phyloP scores from a whole-genome alignment of 2,113 vertebrate species.

The Australoheros scitulus region DNA sequence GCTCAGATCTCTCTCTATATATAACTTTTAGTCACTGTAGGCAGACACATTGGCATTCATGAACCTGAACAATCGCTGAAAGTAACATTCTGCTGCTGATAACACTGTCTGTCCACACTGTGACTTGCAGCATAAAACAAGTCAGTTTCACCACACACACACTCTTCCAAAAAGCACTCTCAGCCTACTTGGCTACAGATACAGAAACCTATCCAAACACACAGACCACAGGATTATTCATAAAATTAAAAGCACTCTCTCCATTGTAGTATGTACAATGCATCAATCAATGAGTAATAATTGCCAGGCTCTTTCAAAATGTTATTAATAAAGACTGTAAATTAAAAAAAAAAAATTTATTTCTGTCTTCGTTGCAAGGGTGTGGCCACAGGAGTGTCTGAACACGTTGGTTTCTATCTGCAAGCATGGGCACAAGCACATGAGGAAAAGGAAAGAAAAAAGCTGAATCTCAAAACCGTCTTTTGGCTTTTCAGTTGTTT shows the following conservation, averaged over 20 bases:
- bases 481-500: neutral
- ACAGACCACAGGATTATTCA: constrained; percentile 9
- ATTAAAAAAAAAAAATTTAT: too few relatives aligned
- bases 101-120: neutral
- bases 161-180: constrained; percentile 20
- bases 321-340: neutral
- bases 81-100: constrained; percentile 17
- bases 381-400: constrained; percentile 50
- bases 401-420: constrained; percentile 59
- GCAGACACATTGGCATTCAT: neutral
- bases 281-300: constrained; percentile 8
- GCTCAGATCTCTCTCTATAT: neutral
- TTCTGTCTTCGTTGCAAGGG: constrained; percentile 23
- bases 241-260: constrained; percentile 28
- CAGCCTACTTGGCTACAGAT: neutral
- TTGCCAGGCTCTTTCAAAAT: constrained; percentile 10
- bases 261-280: constrained; percentile 21
- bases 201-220: constrained; percentile 41
- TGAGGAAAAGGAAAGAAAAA: neutral
- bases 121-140: neutral
- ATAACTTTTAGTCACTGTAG: neutral
- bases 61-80: neutral
- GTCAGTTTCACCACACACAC: neutral
- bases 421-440: constrained; percentile 29
- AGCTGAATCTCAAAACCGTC: neutral